A percentile compares a stretch with the other conserved stretches of the same genome.
Evolutionary conservation across 2,888 invertebrate genomes (phyloP).

Genomic region (Polylopha cassiicola): DNA sequence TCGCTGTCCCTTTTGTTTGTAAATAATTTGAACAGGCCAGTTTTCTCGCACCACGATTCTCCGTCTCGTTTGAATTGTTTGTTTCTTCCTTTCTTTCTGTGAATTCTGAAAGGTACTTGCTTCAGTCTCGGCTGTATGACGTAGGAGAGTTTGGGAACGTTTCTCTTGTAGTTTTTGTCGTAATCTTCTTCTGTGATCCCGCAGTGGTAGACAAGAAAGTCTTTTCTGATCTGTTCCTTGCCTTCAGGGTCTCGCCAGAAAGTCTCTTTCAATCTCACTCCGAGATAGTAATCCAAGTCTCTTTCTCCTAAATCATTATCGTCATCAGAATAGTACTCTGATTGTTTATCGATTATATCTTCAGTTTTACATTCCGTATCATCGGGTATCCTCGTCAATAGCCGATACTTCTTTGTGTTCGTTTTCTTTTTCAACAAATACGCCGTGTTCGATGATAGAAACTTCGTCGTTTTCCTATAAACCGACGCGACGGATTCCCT

Average conservation of each 20-base stretch:
- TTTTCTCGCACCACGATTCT: constrained; percentile 62
- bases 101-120: constrained; percentile 69
- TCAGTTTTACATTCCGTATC: no score
- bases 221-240: constrained; percentile 63
- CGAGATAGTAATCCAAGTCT: constrained; percentile 66
- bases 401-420: constrained; percentile 47
- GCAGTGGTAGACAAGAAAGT: constrained; percentile 64
- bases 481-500: constrained; percentile 65
- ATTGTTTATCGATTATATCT: no score
- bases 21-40: constrained; percentile 60
- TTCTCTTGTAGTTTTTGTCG: constrained; percentile 45
- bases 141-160: constrained; percentile 37
- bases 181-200: constrained; percentile 65
- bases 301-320: constrained; percentile 53
- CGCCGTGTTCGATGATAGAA: constrained; percentile 54
- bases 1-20: constrained; percentile 57
- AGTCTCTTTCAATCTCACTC: constrained; percentile 57
- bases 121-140: constrained; percentile 50
- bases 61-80: constrained; percentile 41
- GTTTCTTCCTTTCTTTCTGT: constrained; percentile 47
- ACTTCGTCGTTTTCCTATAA: constrained; percentile 66
- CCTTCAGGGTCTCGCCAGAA: constrained; percentile 64
- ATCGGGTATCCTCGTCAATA: constrained; percentile 43
- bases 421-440: constrained; percentile 58
- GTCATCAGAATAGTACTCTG: no score